Conservation (phyloP, 2,113 vertebrate genomes). For the Herpetotheres cachinnans region DNA sequence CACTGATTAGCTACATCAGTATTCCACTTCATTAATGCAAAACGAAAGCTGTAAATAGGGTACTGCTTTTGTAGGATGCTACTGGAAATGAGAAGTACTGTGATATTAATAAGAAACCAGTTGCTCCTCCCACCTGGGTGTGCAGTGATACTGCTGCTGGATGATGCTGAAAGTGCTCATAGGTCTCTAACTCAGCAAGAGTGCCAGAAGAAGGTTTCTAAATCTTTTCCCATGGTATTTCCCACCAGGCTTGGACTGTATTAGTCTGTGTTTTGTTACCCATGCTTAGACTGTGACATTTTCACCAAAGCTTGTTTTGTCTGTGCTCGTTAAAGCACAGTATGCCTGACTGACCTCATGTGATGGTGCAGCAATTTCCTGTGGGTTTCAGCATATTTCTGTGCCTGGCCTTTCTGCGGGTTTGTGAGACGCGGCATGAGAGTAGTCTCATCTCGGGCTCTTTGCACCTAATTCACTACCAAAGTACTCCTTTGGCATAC, state of each 20-base stretch:
- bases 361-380: slow-evolving; percentile 10
- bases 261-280: slow-evolving; percentile 52
- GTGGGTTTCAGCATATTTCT: slow-evolving; percentile 23
- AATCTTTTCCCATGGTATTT: slow-evolving; percentile 39
- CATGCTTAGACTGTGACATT: slow-evolving; percentile 41
- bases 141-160: fast-evolving
- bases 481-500: background rate
- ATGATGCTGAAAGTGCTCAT: background rate
- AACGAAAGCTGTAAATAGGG: slow-evolving; percentile 52
- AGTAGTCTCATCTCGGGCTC: background rate
- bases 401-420: background rate
- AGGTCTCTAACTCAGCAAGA: background rate
- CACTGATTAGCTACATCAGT: slow-evolving; percentile 54
- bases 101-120: background rate
- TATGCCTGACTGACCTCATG: slow-evolving; percentile 28
- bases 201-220: background rate
- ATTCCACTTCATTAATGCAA: slow-evolving; percentile 55
- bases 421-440: fast-evolving
- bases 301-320: slow-evolving; percentile 60
- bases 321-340: background rate
- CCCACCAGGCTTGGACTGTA: background rate
- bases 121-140: background rate
- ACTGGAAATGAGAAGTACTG: background rate
- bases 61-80: background rate
- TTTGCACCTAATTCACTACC: background rate